These are phyloP conservation scores for Chascanopsetta lugubris DNA, from an alignment of 2,113 vertebrate species.

Conservation along the genomic window DNA sequence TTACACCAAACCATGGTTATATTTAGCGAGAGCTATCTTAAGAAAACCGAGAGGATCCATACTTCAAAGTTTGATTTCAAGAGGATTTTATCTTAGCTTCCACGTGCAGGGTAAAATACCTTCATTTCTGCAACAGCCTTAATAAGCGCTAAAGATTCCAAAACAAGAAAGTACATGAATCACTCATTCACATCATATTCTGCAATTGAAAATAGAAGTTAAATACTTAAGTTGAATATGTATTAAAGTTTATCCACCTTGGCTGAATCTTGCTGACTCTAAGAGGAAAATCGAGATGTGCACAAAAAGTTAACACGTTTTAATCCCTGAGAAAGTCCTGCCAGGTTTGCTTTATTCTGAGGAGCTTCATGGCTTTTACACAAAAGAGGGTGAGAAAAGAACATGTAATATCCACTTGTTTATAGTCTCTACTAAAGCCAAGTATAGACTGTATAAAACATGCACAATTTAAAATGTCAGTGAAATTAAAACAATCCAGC, in stretches of 20 bases:
- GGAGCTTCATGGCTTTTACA: conserved; percentile 27
- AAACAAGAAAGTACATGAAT: neutral
- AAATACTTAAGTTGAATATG: conserved; percentile 18
- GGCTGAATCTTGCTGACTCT: conserved; percentile 35
- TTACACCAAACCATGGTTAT: conserved; percentile 72
- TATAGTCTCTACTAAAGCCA: no score
- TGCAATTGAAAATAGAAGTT: neutral
- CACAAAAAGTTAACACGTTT: conserved; percentile 30
- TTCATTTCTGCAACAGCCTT: neutral
- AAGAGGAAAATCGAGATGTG: conserved; percentile 1
- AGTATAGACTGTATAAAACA: no score
- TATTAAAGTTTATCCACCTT: conserved; percentile 9
- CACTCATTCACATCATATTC: neutral
- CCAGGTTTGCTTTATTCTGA: conserved; percentile 49
- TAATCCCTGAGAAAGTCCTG: conserved; percentile 36
- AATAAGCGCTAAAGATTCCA: neutral
- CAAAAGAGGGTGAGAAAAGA: no score
- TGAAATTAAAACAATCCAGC: no score
- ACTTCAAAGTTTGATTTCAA: conserved; percentile 45
- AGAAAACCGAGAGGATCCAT: conserved; percentile 52
- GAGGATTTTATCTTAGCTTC: conserved; percentile 5
- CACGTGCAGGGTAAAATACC: neutral
- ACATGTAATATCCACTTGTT: no score
- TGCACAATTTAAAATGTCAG: no score
- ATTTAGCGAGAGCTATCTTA: conserved; percentile 66